Evolutionary conservation across 2,888 invertebrate genomes (phyloP), one percentile per base, ranked within the genome.

Genomic region (Unio pictorum): DNA sequence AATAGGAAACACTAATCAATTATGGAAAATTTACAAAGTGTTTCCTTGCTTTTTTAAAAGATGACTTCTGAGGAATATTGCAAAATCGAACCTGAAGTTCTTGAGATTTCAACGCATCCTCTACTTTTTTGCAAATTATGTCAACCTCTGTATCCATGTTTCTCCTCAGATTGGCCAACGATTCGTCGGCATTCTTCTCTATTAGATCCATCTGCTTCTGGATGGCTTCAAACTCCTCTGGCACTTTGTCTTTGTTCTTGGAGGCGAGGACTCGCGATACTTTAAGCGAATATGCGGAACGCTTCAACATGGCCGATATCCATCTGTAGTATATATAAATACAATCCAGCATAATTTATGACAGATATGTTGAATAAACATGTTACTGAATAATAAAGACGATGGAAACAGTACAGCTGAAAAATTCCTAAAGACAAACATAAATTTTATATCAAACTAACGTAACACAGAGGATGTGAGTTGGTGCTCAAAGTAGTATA

Each of bases 251-350:
- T 67, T 81, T 71, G 20, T 73, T 76, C 30, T 82, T 81, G 5
- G 80, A 80, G 3, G 78, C 77, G 73, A 82, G 80, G 11, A 79
- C 76, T 57, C 79, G 79, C 1, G 84, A 82, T 1, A 86, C 82
- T 69, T 84, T 83, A 23, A 86, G 66, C 0, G 81, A 73, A 34
- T 84, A 84, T 18, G 83, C 66, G 0, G 81, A 76, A 30, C 86
- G 68, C 71, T 85, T 86, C 54, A 83, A 55, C 0, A 85, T 71
- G 17, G 80, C 72, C 1, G 81, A 77, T 64, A 86, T 61, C 79
- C 84, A 84, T 26, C 86, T 86, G 67, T 7, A 34, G 34, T 34
- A 34, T 5, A 34, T 7, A 34, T 11, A 75, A 64, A 28, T 3
- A 67, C 2, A 28, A 23, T 23, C 28, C 4, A 34, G 34, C 34